phyloP scores from a whole-genome alignment of 2,888 invertebrate genomes.

The Tenthredo distinguenda region DNA sequence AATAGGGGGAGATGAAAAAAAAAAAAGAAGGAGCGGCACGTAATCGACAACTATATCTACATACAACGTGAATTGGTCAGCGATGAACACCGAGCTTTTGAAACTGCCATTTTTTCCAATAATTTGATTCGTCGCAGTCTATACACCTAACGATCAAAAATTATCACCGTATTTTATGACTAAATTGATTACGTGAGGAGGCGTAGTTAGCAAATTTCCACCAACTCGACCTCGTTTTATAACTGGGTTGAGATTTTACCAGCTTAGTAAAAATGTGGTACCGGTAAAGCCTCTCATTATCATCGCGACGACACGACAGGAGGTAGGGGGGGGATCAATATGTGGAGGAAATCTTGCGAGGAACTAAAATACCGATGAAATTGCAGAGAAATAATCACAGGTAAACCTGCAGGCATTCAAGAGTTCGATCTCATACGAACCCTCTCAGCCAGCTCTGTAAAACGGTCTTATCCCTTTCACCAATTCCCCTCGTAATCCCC shows the following conservation, averaged over 20 bases:
- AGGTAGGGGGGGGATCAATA: neutral
- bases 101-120: neutral
- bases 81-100: too few species aligned
- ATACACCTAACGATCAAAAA: neutral
- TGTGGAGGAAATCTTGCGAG: neutral
- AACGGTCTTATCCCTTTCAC: conserved; percentile 1
- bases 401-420: neutral
- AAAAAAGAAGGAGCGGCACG: too few species aligned
- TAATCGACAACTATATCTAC: too few species aligned
- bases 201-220: neutral
- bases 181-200: conserved; percentile 26
- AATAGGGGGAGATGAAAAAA: too few species aligned
- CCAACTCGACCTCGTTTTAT: conserved; percentile 18
- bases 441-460: neutral
- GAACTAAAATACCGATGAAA: neutral
- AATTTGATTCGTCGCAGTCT: neutral
- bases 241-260: conserved; percentile 31
- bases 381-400: neutral
- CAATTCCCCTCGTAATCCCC: conserved; percentile 13
- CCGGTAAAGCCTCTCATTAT: neutral
- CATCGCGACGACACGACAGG: neutral
- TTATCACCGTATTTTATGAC: conserved; percentile 13
- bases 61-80: too few species aligned
- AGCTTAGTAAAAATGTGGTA: conserved; percentile 5
- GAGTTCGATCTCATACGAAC: neutral